Conservation (phyloP, 2,888 invertebrate genomes). For the Andrena dorsata region DNA sequence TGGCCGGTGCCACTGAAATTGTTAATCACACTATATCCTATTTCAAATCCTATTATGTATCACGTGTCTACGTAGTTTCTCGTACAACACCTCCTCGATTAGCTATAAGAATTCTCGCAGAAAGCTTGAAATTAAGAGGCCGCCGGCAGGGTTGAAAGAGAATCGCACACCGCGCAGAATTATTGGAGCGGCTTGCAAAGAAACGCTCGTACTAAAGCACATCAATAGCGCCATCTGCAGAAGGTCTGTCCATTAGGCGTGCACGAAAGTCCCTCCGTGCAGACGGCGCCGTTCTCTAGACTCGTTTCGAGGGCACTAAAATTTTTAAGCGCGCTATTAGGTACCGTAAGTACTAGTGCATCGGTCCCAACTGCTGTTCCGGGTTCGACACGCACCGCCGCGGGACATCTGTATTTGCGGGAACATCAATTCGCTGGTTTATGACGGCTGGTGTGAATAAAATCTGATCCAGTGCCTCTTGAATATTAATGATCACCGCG, state of each 20-base stretch:
- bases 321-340: conserved; percentile 25
- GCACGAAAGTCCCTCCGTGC: neutral
- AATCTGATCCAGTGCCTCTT: conserved; percentile 78
- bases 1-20: no score
- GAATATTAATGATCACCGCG: conserved; percentile 76
- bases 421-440: conserved; percentile 70
- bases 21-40: no score
- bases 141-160: neutral
- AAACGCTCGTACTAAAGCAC: neutral
- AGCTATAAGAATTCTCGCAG: no score
- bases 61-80: no score
- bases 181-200: neutral
- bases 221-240: neutral
- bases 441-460: conserved; percentile 77
- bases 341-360: conserved; percentile 10
- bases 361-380: conserved; percentile 2
- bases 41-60: no score
- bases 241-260: conserved; percentile 4
- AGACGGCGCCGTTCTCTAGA: conserved; percentile 5
- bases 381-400: conserved; percentile 14
- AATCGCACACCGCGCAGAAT: neutral
- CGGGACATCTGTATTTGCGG: conserved; percentile 61
- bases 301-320: conserved; percentile 8
- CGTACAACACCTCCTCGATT: no score
- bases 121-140: no score